phyloP scores from a whole-genome alignment of 1,140 invertebrate genomes.

The Acromyrmex echinatior region DNA sequence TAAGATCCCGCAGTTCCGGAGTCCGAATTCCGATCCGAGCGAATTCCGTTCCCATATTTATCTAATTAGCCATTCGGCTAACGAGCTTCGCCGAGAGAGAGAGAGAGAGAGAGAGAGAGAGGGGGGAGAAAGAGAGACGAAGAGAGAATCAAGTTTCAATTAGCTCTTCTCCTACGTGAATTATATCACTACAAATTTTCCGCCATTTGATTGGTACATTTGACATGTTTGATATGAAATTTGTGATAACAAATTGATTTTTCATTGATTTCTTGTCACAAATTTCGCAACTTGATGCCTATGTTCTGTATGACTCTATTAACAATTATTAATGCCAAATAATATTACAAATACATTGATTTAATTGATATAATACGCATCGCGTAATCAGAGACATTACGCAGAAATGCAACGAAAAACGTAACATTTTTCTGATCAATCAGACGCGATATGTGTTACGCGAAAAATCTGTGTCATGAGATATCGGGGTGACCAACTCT shows the following conservation, averaged over 20 bases:
- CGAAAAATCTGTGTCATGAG: too few relatives aligned
- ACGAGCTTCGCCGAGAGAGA: constrained; percentile 28
- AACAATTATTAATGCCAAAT: background rate
- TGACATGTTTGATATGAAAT: too few relatives aligned
- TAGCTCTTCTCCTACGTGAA: background rate
- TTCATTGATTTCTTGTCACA: background rate
- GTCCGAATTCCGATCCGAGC: constrained; percentile 49
- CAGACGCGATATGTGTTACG: too few relatives aligned
- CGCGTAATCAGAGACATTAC: too few relatives aligned
- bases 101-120: background rate
- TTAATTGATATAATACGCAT: background rate
- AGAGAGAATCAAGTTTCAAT: constrained; percentile 45
- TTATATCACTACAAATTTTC: constrained; percentile 39
- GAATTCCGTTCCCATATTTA: constrained; percentile 52
- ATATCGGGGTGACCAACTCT: too few relatives aligned
- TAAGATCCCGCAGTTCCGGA: constrained; percentile 49
- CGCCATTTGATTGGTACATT: background rate
- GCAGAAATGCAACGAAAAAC: too few relatives aligned
- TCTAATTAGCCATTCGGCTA: constrained; percentile 56
- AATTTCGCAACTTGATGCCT: background rate
- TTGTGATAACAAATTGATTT: background rate
- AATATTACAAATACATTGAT: background rate
- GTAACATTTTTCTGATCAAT: too few relatives aligned
- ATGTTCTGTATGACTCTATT: background rate
- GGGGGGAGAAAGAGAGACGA: too few relatives aligned